Evolutionary conservation across 2,113 vertebrate species (phyloP), one percentile per base, ranked within the genome.

Genomic region (Elephantulus edwardii): DNA sequence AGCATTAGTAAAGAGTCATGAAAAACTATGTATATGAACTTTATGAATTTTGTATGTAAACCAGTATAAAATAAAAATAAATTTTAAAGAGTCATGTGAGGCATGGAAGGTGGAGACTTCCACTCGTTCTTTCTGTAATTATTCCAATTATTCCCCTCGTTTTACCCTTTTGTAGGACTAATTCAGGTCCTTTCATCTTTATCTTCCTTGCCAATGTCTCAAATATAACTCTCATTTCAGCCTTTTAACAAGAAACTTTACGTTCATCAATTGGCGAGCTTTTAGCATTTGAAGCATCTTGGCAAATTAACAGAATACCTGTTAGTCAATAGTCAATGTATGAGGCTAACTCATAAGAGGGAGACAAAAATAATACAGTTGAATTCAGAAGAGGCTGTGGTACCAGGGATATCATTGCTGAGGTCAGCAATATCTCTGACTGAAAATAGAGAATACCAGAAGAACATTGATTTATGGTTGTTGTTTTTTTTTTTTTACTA

Each of bases 221-320:
- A 72, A 22, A 70, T 85, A n/a, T 88, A 52, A 81, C 68, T 86
- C 42, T 89, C 60, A 66, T 58, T 85, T 85, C 72, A 91, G 62
- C 42, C 56, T 82, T 68, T 91, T 87, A 66, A 66, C n/a, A 60
- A 30, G 75, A 85, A 85, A 92, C 75, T 42, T 9, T 80, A n/a
- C 90, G 82, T 64, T 33, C 33, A 86, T 44, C 54, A 72, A 42
- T 83, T 60, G 68, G 54, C 77, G 20, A 35, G 52, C 78, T 83
- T 66, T 86, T 71, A 74, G 44, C 71, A 92, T 88, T 44, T 91
- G 72, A 44, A 68, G 90, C 81, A 77, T 88, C 56, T 72, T 78
- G 64, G 68, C 35, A 86, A 88, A 86, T 92, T 71, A 88, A 90
- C 60, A 66, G 78, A 76, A 86, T 56, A 71, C 78, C 58, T 76